phyloP scores from a whole-genome alignment of 1,140 invertebrate genomes.

The Drosophila navojoa region DNA sequence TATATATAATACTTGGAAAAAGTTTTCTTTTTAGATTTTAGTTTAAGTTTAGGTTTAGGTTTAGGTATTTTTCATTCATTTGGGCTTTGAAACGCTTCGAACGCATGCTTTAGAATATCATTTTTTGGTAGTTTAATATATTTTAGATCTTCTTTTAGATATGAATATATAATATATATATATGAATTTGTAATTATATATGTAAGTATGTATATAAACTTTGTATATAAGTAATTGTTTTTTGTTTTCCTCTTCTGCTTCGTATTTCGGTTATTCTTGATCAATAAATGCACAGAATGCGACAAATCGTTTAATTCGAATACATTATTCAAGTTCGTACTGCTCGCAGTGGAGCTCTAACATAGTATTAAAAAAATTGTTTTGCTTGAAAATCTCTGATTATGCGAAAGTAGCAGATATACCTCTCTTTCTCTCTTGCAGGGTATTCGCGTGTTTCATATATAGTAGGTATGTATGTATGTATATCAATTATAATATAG shows the following conservation, averaged over 20 bases:
- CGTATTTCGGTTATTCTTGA: slow-evolving; percentile 40
- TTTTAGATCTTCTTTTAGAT: slow-evolving; percentile 32
- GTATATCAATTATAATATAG: slow-evolving; percentile 23
- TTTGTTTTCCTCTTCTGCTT: slow-evolving; percentile 11
- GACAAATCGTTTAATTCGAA: slow-evolving; percentile 52
- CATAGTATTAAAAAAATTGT: slow-evolving; percentile 44
- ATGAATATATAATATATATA: slow-evolving; percentile 47
- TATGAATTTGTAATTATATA: slow-evolving; percentile 23
- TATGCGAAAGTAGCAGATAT: too few relatives aligned
- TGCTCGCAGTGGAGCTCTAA: slow-evolving; percentile 15
- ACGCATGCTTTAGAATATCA: slow-evolving; percentile 79
- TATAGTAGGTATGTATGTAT: slow-evolving; percentile 23
- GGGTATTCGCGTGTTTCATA: background rate
- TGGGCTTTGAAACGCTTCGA: slow-evolving; percentile 69
- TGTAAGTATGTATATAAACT: slow-evolving; percentile 66
- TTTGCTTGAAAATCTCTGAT: background rate
- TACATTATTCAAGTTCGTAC: slow-evolving; percentile 8
- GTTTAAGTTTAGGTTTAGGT: slow-evolving; percentile 47
- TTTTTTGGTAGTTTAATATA: slow-evolving; percentile 39
- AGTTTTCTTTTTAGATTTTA: slow-evolving; percentile 51
- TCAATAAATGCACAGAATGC: slow-evolving; percentile 77
- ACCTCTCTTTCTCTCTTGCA: background rate
- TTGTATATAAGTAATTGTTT: slow-evolving; percentile 58
- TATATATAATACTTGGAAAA: slow-evolving; percentile 73
- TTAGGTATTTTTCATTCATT: slow-evolving; percentile 55